A percentile compares a stretch with the other conserved stretches of the same genome.
These are phyloP conservation scores for Drosophila bipectinata DNA, from an alignment of 1,140 invertebrate genomes.

Conservation along the genomic window DNA sequence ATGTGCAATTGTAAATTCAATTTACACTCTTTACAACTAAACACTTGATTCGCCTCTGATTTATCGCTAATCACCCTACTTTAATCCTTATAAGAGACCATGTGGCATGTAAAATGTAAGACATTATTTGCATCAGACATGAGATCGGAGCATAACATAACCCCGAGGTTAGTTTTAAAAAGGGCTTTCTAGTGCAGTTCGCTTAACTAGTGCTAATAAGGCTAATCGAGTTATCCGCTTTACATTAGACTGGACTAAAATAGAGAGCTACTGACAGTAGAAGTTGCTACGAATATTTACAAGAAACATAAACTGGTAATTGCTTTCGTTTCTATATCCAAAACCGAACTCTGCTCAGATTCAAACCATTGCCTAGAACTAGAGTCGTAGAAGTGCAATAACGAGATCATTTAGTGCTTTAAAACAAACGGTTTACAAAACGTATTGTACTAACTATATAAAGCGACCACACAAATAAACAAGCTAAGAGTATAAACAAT, in stretches of 20 bases:
- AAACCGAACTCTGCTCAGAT: not conserved
- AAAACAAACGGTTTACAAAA: conserved; percentile 67
- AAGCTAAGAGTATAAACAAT: conserved; percentile 37
- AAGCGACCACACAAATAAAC: conserved; percentile 42
- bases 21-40: conserved; percentile 57
- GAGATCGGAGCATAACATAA: not conserved
- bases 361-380: conserved; percentile 13
- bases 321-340: not conserved
- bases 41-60: conserved; percentile 38
- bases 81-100: conserved; percentile 18
- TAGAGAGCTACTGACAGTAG: not conserved
- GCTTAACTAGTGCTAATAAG: conserved; percentile 52
- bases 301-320: not conserved
- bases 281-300: not conserved
- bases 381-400: conserved; percentile 5
- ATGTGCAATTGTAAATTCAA: conserved; percentile 70
- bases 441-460: conserved; percentile 32
- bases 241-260: conserved; percentile 6
- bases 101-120: conserved; percentile 35
- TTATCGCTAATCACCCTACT: conserved; percentile 45
- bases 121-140: conserved; percentile 50
- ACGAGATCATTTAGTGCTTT: conserved; percentile 48
- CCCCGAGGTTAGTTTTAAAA: conserved; percentile 56
- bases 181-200: conserved; percentile 64
- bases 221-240: conserved; percentile 13